A percentile compares a stretch with the other conserved stretches of the same genome.
Conservation (phyloP, 2,797 vertebrate genomes). For the Margarornis squamiger region DNA sequence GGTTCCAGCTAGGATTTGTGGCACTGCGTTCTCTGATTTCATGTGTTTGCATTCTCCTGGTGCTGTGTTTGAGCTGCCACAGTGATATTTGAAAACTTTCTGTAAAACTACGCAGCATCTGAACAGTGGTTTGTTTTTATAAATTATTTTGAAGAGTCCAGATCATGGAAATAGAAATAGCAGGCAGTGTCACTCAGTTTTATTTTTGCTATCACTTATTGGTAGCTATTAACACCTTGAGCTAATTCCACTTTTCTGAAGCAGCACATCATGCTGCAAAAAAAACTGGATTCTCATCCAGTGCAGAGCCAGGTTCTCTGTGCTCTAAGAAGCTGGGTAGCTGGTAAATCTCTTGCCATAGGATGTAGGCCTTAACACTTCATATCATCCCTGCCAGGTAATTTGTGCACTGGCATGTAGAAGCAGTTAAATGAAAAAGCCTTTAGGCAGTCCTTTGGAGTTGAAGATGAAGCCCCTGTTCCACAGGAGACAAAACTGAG, state of each 20-base stretch:
- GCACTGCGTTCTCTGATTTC: not conserved
- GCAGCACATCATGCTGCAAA: not conserved
- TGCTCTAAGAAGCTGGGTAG: not conserved
- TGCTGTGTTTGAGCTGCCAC: not conserved
- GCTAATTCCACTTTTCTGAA: not conserved
- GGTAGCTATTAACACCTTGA: not conserved
- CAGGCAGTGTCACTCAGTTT: not conserved
- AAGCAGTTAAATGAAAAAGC: constrained; percentile 41
- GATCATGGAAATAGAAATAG: not conserved
- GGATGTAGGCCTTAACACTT: not conserved
- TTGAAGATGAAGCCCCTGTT: not conserved
- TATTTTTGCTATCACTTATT: not conserved
- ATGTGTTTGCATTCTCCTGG: not conserved
- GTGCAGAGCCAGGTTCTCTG: not conserved
- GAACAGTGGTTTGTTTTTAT: not conserved
- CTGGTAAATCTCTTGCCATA: constrained; percentile 5
- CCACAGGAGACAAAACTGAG: constrained; percentile 23
- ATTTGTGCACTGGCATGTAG: constrained; percentile 44
- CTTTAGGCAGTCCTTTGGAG: constrained; percentile 5
- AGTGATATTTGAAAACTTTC: not conserved
- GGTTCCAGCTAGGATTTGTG: not conserved
- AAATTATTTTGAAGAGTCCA: not conserved
- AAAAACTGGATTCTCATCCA: not conserved
- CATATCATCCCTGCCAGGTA: not conserved
- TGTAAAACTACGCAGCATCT: not conserved